These are phyloP conservation scores for Ischnus inquisitorius DNA, from an alignment of 2,888 invertebrate genomes.

Conservation along the genomic window DNA sequence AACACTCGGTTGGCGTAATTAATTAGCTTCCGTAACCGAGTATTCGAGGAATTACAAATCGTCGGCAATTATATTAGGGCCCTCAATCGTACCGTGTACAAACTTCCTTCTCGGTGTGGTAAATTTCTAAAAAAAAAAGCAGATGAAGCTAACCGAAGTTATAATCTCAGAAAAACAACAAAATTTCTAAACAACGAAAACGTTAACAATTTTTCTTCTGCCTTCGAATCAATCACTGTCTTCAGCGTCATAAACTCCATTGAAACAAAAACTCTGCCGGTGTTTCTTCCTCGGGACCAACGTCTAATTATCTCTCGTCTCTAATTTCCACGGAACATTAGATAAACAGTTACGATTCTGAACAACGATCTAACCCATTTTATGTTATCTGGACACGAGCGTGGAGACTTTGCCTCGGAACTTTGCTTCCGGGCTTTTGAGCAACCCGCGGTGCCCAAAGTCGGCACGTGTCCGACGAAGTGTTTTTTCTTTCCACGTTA, in stretches of 20 bases:
- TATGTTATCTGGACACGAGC: too few species aligned
- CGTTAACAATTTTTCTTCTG: too few species aligned
- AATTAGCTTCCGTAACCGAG: slow-evolving; percentile 1
- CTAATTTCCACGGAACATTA: slow-evolving; percentile 13
- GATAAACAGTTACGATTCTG: not conserved
- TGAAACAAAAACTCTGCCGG: not conserved
- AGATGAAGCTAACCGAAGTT: not conserved
- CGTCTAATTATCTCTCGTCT: not conserved
- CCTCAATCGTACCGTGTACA: not conserved
- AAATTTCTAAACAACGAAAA: not conserved
- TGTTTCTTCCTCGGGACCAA: not conserved
- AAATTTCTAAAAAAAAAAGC: too few species aligned
- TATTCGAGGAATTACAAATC: slow-evolving; percentile 1
- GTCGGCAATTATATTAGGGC: not conserved
- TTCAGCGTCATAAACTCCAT: not conserved
- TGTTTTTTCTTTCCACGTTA: not conserved
- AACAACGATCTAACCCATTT: not conserved
- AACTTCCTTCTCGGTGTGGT: too few species aligned
- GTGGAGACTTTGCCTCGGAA: not conserved
- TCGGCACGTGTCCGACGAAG: not conserved
- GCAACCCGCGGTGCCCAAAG: not conserved
- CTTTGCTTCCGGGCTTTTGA: not conserved
- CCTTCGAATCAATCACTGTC: not conserved
- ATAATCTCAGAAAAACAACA: not conserved
- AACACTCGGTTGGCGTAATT: not conserved